These are phyloP conservation scores for Phalacrocorax brasilianus DNA, from an alignment of 2,113 vertebrate species.

Conservation along the genomic window DNA sequence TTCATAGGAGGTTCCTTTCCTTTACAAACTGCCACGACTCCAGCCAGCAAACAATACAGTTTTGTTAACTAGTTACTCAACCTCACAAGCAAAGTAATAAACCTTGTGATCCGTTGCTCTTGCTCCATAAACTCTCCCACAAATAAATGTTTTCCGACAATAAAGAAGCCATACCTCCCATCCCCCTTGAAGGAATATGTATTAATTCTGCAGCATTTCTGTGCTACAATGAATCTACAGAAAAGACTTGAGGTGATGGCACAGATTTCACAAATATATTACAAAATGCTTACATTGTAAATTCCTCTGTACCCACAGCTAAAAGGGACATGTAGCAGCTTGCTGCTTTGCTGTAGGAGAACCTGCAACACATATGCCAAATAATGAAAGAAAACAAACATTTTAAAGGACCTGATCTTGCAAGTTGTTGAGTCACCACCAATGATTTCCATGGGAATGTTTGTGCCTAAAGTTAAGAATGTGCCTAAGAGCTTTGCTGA, in stretches of 20 bases:
- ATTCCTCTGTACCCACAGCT: slow-evolving; percentile 1
- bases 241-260: neutral
- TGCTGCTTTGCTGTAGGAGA: neutral
- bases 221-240: neutral
- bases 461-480: neutral
- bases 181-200: neutral
- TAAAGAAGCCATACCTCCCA: neutral
- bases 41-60: slow-evolving; percentile 4
- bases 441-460: neutral
- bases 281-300: neutral
- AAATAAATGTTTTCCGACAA: neutral
- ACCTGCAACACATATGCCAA: neutral
- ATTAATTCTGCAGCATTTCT: neutral
- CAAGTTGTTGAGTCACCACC: neutral
- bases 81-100: slow-evolving; percentile 11
- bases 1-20: neutral
- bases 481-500: neutral
- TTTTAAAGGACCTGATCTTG: neutral
- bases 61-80: neutral
- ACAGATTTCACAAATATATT: neutral
- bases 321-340: neutral
- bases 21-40: neutral
- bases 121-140: neutral
- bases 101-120: neutral
- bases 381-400: neutral